Conservation (phyloP, 2,888 invertebrate species). For the Pollenia griseotomentosa region DNA sequence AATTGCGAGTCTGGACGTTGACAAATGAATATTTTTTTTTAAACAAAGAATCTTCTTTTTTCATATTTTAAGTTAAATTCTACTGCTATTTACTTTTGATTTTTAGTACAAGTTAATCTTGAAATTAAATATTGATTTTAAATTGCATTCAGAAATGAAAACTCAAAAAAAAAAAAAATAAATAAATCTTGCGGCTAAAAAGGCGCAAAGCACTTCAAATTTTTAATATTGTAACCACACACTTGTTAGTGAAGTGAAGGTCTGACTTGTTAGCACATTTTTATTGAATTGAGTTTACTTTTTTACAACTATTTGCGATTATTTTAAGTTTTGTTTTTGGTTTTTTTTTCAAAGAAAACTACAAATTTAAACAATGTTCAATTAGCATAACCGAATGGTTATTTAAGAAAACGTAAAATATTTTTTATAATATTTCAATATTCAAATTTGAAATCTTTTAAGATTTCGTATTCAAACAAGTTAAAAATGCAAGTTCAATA, state of each 20-base stretch:
- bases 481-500: slow-evolving; percentile 1
- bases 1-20: too few species aligned
- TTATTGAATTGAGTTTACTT: slow-evolving; percentile 4
- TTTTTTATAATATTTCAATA: too few species aligned
- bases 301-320: neutral
- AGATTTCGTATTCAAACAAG: neutral
- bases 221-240: slow-evolving; percentile 28
- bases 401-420: too few species aligned
- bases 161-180: slow-evolving; percentile 34
- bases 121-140: slow-evolving; percentile 41
- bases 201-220: slow-evolving; percentile 13
- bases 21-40: neutral
- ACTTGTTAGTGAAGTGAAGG: slow-evolving; percentile 53
- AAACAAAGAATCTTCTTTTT: neutral
- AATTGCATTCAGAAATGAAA: slow-evolving; percentile 17
- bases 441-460: neutral
- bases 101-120: slow-evolving; percentile 5
- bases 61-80: neutral
- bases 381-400: neutral
- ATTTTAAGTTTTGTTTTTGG: neutral
- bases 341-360: neutral
- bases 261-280: slow-evolving; percentile 61
- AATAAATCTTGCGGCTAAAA: slow-evolving; percentile 21
- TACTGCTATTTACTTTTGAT: slow-evolving; percentile 1
- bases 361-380: neutral